Percentiles rank a stretch among this genome's conserved stretches.
phyloP scores from a whole-genome alignment of 2,113 vertebrate genomes.

The Gulo gulo region DNA sequence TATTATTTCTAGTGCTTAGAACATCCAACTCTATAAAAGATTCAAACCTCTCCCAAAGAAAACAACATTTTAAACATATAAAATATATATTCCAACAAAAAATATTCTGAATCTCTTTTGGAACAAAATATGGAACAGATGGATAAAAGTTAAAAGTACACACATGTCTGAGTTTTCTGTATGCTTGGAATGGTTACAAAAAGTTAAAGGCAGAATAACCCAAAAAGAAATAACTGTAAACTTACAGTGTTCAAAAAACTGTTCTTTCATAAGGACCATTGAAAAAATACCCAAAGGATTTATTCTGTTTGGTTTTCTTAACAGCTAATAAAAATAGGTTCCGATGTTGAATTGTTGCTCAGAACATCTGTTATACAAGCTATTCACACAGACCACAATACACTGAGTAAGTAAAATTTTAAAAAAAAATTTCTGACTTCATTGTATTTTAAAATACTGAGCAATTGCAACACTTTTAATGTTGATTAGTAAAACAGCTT shows the following conservation, averaged over 20 bases:
- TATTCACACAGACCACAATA: constrained; percentile 81
- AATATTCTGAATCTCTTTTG: background rate
- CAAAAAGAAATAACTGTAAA: background rate
- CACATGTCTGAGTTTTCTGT: background rate
- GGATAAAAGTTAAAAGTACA: background rate
- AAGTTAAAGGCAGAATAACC: background rate
- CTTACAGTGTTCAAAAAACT: background rate
- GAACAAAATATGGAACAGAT: background rate
- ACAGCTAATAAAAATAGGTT: constrained; percentile 86
- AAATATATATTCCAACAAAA: constrained; percentile 5
- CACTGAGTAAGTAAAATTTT: constrained; percentile 74
- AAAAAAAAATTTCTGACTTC: background rate
- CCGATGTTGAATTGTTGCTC: constrained; percentile 87
- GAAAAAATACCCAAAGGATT: background rate
- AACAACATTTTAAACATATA: background rate
- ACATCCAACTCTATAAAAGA: background rate
- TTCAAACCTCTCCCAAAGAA: background rate
- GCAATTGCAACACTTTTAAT: background rate
- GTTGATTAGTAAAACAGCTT: constrained; percentile 11
- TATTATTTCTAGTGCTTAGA: background rate
- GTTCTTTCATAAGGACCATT: background rate
- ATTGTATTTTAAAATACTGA: background rate
- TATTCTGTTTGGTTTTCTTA: constrained; percentile 59
- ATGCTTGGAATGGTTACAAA: background rate
- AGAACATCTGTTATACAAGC: constrained; percentile 87